Evolutionary conservation across 2,797 vertebrate genomes (phyloP).

Genomic region (Gobio occitaniae): DNA sequence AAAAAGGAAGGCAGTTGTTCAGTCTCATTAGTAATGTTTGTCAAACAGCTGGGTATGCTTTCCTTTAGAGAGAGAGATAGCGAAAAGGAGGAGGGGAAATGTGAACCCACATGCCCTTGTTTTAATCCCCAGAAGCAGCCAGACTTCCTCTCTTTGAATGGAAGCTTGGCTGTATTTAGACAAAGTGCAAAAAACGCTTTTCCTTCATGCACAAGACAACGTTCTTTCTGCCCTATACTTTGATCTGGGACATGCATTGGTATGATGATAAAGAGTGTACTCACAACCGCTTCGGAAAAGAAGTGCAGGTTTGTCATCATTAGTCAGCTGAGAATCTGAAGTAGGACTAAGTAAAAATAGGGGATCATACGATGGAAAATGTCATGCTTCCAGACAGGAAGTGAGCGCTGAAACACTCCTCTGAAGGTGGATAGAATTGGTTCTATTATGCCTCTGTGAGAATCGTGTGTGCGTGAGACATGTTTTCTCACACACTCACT

Average conservation of each 20-base stretch:
- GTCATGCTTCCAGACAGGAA: slow-evolving; percentile 58
- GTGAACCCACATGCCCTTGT: slow-evolving; percentile 28
- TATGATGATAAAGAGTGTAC: slow-evolving; percentile 23
- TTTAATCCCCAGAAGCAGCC: slow-evolving; percentile 42
- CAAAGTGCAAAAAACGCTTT: slow-evolving; percentile 27
- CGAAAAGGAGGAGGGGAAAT: slow-evolving; percentile 29
- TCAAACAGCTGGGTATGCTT: slow-evolving; percentile 77
- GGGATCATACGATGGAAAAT: slow-evolving; percentile 48
- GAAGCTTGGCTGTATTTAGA: slow-evolving; percentile 22
- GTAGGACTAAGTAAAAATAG: slow-evolving; percentile 27
- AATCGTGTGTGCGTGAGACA: slow-evolving; percentile 44
- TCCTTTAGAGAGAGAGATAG: slow-evolving; percentile 57
- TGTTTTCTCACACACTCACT: slow-evolving; percentile 49
- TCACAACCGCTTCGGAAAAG: slow-evolving; percentile 21
- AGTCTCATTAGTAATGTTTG: slow-evolving; percentile 72
- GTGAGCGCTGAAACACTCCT: slow-evolving; percentile 35
- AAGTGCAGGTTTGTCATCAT: slow-evolving; percentile 44
- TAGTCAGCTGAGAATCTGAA: slow-evolving; percentile 44
- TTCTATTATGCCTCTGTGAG: slow-evolving; percentile 29
- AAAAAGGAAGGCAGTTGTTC: slow-evolving; percentile 64
- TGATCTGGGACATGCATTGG: slow-evolving; percentile 5
- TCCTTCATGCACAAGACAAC: background rate
- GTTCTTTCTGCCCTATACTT: slow-evolving; percentile 26
- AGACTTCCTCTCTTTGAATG: slow-evolving; percentile 40
- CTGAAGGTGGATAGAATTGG: slow-evolving; percentile 23